Evolutionary conservation across 64 coral and sea anemone genomes (phyloP), one percentile per base, ranked within the genome.

Genomic region (Dendronephthya gigantea): DNA sequence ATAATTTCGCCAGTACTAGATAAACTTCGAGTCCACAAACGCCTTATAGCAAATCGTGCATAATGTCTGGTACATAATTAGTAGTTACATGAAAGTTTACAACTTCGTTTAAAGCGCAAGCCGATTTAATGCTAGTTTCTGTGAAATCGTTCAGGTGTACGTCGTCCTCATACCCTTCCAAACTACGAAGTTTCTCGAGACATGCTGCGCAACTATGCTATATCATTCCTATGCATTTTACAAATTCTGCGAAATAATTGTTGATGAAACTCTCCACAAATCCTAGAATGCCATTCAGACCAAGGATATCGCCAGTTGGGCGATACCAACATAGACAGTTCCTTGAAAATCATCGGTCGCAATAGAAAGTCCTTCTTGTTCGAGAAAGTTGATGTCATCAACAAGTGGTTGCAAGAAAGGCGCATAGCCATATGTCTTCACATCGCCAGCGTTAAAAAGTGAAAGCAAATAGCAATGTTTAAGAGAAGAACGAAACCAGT

Each of bases 61-160:
- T 70, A 6, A 70, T 70, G 66, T 70, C 66, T 9, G 66, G 66
- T 70, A n/a, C 66, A 70, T 70, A 70, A 70, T 70, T 70, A 8
- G 66, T 70, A 8, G 66, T 70, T 9, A 70, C 66, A 70, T 70
- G 66, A n/a, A 70, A 70, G 66, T 70, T 25, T 31, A 9, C 19
- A 31, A 70, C 6, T 19, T 31, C 29, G 23, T 70, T 70, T n/a
- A 70, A n/a, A 70, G 23, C 23, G 25, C 66, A 70, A 8, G 9
- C 6, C 8, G 17, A 25, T 70, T 70, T 70, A 8, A 70, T 70
- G 17, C 66, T n/a, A 70, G 66, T 70, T 19, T 19, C 66, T 25
- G 66, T 25, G 66, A n/a, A n/a, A n/a, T 70, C 23, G 29, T 70
- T 70, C 6, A 70, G 29, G 6, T 70, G 9, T n/a, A 70, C 17